Evolutionary conservation across 2,888 invertebrate species (phyloP).

Genomic region (Acanthosoma haemorrhoidale): DNA sequence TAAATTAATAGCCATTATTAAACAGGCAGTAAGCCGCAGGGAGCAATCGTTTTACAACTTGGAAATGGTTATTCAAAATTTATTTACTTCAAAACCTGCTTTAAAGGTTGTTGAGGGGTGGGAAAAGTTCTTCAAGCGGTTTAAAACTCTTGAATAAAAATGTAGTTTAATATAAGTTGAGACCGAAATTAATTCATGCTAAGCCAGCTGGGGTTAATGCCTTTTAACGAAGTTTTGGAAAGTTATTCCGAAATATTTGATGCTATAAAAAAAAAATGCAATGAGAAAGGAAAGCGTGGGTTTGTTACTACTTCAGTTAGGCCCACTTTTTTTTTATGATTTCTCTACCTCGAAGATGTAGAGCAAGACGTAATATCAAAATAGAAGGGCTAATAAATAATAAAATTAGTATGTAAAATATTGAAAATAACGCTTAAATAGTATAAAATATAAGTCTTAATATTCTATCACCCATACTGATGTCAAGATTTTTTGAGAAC

Average conservation of each 20-base stretch:
- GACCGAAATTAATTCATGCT: conserved; percentile 21
- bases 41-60: not conserved
- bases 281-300: not conserved
- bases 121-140: conserved; percentile 8
- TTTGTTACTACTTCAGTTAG: not conserved
- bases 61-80: conserved; percentile 18
- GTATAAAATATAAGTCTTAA: no score
- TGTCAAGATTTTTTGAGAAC: no score
- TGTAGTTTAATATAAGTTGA: conserved; percentile 27
- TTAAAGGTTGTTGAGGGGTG: not conserved
- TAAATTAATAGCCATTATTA: not conserved
- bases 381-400: no score
- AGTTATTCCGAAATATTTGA: conserved; percentile 16
- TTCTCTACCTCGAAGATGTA: not conserved
- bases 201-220: not conserved
- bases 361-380: no score
- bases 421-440: no score
- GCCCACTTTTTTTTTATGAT: not conserved
- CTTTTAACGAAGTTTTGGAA: not conserved
- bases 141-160: conserved; percentile 26
- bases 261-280: not conserved
- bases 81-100: conserved; percentile 16
- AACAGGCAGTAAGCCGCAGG: not conserved
- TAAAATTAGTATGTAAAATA: no score
- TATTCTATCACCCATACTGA: no score